These are phyloP conservation scores for Leucopternis melanops DNA, from an alignment of 2,113 vertebrate genomes.

Conservation along the genomic window DNA sequence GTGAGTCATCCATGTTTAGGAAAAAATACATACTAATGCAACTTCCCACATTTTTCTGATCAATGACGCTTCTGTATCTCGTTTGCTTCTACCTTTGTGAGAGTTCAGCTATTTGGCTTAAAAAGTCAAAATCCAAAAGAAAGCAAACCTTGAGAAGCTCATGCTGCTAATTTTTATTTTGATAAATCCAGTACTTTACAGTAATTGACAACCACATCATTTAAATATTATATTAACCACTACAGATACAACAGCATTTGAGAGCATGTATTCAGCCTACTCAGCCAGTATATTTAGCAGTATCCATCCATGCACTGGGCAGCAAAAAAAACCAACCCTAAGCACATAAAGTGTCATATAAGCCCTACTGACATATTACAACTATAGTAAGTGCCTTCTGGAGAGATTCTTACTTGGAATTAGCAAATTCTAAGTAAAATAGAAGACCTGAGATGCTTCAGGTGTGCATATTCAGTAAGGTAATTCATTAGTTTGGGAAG, in stretches of 20 bases:
- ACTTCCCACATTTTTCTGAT: background rate
- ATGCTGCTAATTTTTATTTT: conserved; percentile 51
- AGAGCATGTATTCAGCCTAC: background rate
- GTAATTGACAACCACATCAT: background rate
- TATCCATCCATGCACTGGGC: background rate
- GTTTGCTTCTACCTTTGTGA: background rate
- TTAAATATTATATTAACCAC: background rate
- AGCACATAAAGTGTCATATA: background rate
- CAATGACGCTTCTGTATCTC: background rate
- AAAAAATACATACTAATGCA: background rate
- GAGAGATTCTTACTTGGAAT: background rate
- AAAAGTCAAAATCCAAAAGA: conserved; percentile 6
- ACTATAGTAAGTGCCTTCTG: background rate
- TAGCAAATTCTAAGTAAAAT: background rate
- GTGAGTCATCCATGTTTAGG: background rate
- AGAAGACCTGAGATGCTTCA: conserved; percentile 44
- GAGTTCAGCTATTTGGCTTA: background rate
- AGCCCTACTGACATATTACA: background rate
- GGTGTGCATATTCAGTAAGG: conserved; percentile 36
- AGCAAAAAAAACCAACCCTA: background rate
- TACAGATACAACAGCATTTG: background rate
- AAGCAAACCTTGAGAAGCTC: conserved; percentile 21
- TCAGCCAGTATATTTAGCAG: background rate
- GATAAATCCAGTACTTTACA: conserved; percentile 22
- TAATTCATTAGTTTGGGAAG: conserved; percentile 31